Evolutionary conservation across 2,113 vertebrate genomes (phyloP).

Genomic region (Eptesicus fuscus): DNA sequence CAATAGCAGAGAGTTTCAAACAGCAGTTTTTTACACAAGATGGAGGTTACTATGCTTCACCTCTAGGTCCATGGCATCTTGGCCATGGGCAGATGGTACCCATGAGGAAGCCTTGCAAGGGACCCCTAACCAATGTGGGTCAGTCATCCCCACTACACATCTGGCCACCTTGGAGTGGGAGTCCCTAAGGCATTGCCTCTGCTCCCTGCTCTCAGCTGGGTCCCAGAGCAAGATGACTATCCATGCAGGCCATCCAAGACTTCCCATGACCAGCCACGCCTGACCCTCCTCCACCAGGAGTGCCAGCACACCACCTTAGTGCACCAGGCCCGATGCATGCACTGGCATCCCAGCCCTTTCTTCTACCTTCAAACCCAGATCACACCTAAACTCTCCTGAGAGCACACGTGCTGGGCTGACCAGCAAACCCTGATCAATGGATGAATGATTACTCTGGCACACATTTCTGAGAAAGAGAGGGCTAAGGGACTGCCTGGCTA

Average conservation of each 20-base stretch:
- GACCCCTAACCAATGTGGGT: too few relatives aligned
- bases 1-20: too few relatives aligned
- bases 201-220: neutral
- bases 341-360: neutral
- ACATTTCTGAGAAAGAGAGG: too few relatives aligned
- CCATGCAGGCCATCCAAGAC: neutral
- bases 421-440: too few relatives aligned
- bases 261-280: neutral
- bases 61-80: neutral
- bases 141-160: accelerated
- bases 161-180: neutral
- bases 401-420: neutral
- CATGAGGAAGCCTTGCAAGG: neutral
- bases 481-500: too few relatives aligned
- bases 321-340: accelerated
- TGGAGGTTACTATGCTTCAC: too few relatives aligned
- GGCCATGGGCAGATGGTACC: too few relatives aligned
- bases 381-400: neutral
- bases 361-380: neutral
- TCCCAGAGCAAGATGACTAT: neutral
- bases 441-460: too few relatives aligned
- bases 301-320: accelerated
- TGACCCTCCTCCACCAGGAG: neutral
- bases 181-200: neutral
- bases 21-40: too few relatives aligned